These are phyloP conservation scores for Oreochromis spilurus DNA, from an alignment of 2,113 vertebrate genomes.

Conservation along the genomic window DNA sequence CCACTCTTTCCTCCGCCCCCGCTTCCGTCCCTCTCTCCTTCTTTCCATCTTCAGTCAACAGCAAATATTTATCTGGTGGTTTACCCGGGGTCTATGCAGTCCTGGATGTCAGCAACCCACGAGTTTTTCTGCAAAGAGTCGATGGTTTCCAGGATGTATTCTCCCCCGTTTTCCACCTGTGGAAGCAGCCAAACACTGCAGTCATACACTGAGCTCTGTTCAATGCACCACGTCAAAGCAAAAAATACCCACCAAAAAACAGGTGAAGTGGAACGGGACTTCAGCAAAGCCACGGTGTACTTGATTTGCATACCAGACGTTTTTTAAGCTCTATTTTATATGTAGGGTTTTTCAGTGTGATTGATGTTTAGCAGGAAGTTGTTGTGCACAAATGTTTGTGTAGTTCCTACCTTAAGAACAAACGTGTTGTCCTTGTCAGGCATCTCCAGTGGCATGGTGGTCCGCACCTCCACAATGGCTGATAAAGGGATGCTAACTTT, in stretches of 20 bases:
- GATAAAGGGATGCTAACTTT: constrained; percentile 93
- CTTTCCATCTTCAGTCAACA: constrained; percentile 36
- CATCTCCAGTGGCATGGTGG: constrained; percentile 98
- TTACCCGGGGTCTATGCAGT: constrained; percentile 96
- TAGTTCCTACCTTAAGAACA: constrained; percentile 85
- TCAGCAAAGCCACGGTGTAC: not conserved
- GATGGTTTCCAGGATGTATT: constrained; percentile 97
- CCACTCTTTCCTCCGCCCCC: not conserved
- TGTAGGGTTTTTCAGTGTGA: not conserved
- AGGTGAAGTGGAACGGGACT: not conserved
- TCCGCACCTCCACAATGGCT: constrained; percentile 92
- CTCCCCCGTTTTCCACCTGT: constrained; percentile 88
- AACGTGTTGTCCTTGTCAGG: constrained; percentile 98
- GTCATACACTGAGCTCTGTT: constrained; percentile 43
- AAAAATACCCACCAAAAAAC: not conserved
- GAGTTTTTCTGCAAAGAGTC: constrained; percentile 98
- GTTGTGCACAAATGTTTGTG: not conserved
- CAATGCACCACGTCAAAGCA: not conserved
- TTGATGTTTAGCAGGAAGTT: not conserved
- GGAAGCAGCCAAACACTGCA: constrained; percentile 29
- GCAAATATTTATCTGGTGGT: constrained; percentile 64
- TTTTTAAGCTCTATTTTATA: not conserved
- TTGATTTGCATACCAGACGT: not conserved
- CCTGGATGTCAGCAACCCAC: constrained; percentile 97
- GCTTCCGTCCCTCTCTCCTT: not conserved